Conservation (phyloP, 1,140 invertebrate species). For the Battus philenor region DNA sequence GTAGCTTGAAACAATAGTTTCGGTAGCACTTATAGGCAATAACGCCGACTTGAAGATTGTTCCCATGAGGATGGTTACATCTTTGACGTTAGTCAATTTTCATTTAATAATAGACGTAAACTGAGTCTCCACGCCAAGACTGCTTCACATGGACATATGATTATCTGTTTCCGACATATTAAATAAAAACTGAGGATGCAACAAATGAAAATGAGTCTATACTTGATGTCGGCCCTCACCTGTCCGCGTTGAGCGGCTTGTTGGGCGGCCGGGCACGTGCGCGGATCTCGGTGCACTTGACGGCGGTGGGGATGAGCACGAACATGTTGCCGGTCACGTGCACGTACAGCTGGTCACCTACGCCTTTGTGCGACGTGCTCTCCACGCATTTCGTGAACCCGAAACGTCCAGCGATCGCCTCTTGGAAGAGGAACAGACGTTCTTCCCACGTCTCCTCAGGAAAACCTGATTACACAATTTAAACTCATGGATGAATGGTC, state of each 20-base stretch:
- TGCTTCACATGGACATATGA: no score
- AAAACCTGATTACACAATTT: constrained; percentile 79
- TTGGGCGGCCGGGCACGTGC: constrained; percentile 44
- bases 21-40: no score
- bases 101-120: no score
- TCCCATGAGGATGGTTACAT: no score
- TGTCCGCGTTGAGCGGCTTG: constrained; percentile 64
- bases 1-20: no score
- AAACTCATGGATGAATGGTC: background rate
- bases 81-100: no score
- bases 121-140: no score
- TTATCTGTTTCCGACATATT: no score
- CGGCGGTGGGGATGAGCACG: constrained; percentile 84
- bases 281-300: constrained; percentile 26
- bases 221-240: constrained; percentile 30
- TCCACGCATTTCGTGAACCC: constrained; percentile 90
- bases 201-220: no score
- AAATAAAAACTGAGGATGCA: no score
- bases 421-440: constrained; percentile 89
- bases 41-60: no score
- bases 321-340: constrained; percentile 97
- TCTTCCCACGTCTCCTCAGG: constrained; percentile 84
- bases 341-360: constrained; percentile 83
- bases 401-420: constrained; percentile 87
- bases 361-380: constrained; percentile 70